phyloP scores from a whole-genome alignment of 2,797 vertebrate genomes.

The Neomorphus geoffroyi region DNA sequence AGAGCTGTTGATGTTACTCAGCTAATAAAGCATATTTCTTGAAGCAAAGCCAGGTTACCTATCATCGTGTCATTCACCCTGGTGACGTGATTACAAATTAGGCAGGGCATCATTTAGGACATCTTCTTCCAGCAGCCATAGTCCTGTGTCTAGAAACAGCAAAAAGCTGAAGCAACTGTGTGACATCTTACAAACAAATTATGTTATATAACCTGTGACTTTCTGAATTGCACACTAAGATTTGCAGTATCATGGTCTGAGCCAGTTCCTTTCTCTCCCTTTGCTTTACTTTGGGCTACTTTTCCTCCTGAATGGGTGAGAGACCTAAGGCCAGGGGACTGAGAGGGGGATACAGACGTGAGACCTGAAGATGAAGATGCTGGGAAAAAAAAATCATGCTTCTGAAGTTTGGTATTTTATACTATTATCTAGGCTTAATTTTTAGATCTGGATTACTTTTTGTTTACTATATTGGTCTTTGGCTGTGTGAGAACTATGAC shows the following conservation, averaged over 20 bases:
- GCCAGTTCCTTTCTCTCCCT: background rate
- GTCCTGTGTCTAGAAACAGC: background rate
- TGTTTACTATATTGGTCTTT: background rate
- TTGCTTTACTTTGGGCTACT: background rate
- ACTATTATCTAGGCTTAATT: background rate
- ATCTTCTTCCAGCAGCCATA: background rate
- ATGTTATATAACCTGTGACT: fast-evolving
- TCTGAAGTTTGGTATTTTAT: fast-evolving
- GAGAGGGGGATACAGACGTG: fast-evolving
- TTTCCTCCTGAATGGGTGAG: fast-evolving
- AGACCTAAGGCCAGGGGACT: background rate
- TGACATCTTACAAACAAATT: fast-evolving
- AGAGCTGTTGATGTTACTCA: background rate
- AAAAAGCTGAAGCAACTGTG: background rate
- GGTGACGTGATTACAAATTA: background rate
- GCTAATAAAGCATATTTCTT: background rate
- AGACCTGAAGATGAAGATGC: background rate
- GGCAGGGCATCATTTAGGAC: background rate
- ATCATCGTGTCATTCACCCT: background rate
- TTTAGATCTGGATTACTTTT: background rate
- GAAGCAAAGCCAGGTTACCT: background rate
- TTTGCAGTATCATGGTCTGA: fast-evolving
- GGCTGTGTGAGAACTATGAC: background rate
- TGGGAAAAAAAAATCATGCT: fast-evolving
- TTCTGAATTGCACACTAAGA: background rate